Conservation (phyloP, 2,113 vertebrate species). For the Pachycephala philippinensis region DNA sequence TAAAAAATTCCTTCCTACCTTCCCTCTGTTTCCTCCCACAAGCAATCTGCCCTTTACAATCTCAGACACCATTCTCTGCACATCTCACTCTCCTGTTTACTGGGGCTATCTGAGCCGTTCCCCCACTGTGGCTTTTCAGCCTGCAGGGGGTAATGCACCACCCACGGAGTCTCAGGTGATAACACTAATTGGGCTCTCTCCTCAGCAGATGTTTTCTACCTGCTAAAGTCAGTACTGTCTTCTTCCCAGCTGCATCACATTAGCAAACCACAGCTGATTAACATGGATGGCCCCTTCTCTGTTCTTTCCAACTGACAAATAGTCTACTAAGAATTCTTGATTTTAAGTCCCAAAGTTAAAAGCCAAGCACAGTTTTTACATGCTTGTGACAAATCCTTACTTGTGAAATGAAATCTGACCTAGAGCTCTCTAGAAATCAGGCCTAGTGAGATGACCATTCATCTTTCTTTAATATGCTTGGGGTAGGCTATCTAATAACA, state of each 20-base stretch:
- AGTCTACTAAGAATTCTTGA: background rate
- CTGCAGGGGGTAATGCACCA: background rate
- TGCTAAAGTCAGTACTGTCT: background rate
- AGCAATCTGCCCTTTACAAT: background rate
- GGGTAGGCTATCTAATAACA: background rate
- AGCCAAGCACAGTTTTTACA: background rate
- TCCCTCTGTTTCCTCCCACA: background rate
- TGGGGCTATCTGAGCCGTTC: rapidly evolving
- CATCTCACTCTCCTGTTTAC: background rate
- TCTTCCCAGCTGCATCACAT: background rate
- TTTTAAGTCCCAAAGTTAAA: background rate
- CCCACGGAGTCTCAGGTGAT: background rate
- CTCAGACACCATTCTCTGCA: rapidly evolving
- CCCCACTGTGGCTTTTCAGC: background rate
- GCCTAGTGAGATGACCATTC: background rate
- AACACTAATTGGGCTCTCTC: background rate
- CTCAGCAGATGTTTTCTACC: background rate
- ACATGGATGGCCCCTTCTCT: background rate
- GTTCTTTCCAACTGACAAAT: background rate
- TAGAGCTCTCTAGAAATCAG: background rate
- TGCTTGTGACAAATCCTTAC: background rate
- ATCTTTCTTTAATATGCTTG: background rate
- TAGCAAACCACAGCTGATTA: background rate
- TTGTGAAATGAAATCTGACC: background rate
- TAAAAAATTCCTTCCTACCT: background rate